Conservation (phyloP, 2,113 vertebrate species). For the Megaceryle torquata region DNA sequence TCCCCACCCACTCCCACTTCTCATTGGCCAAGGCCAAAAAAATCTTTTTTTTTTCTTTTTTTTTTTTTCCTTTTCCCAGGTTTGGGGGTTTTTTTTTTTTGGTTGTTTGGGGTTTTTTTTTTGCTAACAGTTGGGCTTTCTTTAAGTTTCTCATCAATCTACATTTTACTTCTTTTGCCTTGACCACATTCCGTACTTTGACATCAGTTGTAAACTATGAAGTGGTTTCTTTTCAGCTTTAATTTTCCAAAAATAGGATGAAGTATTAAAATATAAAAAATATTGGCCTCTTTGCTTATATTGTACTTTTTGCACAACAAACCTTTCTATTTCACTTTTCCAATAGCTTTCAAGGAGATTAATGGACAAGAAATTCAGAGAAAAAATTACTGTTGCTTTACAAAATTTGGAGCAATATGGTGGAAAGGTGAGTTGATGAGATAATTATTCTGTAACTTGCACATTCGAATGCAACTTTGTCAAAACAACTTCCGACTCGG, state of each 20-base stretch:
- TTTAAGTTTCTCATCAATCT: neutral
- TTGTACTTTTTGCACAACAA: neutral
- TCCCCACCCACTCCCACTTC: too few species aligned
- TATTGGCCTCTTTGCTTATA: neutral
- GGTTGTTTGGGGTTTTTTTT: neutral
- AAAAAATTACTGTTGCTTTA: constrained; percentile 72
- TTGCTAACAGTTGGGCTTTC: neutral
- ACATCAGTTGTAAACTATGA: neutral
- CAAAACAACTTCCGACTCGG: neutral
- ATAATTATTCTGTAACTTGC: neutral
- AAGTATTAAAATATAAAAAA: neutral
- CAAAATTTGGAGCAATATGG: constrained; percentile 79
- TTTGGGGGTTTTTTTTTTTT: too few species aligned
- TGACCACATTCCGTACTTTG: neutral
- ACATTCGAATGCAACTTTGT: neutral
- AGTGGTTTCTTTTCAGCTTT: neutral
- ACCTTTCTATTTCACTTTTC: neutral
- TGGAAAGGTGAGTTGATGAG: constrained; percentile 69
- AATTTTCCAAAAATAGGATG: neutral
- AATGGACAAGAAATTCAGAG: constrained; percentile 79
- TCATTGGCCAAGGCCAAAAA: too few species aligned
- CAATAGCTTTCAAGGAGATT: constrained; percentile 79
- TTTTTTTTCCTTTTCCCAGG: too few species aligned
- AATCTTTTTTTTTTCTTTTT: too few species aligned
- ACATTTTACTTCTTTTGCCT: neutral